Evolutionary conservation across 2,888 invertebrate species (phyloP).

Genomic region (Omphaloscelis lunosa): DNA sequence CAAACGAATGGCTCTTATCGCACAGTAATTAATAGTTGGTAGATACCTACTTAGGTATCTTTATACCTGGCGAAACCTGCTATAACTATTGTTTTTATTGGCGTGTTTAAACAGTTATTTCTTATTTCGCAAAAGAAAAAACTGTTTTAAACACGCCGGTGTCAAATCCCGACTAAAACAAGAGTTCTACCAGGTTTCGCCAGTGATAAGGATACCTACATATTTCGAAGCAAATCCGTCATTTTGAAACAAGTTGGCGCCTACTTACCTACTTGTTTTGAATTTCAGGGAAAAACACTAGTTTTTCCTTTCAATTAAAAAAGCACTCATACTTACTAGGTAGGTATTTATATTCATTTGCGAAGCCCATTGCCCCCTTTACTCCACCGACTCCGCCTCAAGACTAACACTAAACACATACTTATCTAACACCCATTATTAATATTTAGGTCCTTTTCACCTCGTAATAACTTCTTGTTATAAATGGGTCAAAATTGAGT

Average conservation of each 20-base stretch:
- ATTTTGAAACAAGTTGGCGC: neutral
- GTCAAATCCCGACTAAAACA: too few species aligned
- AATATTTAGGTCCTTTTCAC: neutral
- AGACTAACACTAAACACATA: neutral
- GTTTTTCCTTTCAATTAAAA: neutral
- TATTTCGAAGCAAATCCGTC: neutral
- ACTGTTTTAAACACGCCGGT: too few species aligned
- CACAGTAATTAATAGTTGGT: neutral
- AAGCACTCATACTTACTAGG: neutral
- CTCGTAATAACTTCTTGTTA: constrained; percentile 2
- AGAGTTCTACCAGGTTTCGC: too few species aligned
- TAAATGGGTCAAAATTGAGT: constrained; percentile 65
- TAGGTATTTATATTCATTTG: neutral
- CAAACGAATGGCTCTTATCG: constrained; percentile 4
- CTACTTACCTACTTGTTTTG: neutral
- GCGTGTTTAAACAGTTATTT: neutral
- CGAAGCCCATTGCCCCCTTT: neutral
- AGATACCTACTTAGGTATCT: neutral
- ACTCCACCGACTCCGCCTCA: neutral
- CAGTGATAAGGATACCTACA: too few species aligned
- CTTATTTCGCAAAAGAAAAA: neutral
- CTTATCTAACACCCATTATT: neutral
- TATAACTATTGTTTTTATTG: neutral
- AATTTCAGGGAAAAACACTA: too few species aligned
- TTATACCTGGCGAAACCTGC: neutral